These are phyloP conservation scores for Zonitis immaculata DNA, from an alignment of 2,888 invertebrate genomes.

Conservation along the genomic window DNA sequence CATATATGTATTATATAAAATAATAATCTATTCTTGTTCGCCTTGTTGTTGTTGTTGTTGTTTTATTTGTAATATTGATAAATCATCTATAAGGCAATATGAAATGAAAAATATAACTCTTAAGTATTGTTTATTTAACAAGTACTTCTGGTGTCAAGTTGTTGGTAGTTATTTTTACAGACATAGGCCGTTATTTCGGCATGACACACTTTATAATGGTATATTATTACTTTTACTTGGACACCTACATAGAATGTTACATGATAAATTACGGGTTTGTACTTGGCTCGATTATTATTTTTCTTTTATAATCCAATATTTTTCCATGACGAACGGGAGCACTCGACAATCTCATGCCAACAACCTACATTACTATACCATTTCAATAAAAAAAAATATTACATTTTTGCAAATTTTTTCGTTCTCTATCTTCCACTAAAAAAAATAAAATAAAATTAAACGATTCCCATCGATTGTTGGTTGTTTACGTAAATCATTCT, in stretches of 20 bases:
- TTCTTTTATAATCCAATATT: not conserved
- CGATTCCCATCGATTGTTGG: not conserved
- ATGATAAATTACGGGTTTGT: not conserved
- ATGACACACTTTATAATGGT: conserved; percentile 9
- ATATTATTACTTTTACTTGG: conserved; percentile 8
- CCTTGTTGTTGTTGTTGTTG: not conserved
- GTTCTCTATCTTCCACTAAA: too few species aligned
- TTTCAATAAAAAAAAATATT: too few species aligned
- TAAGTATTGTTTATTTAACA: not conserved
- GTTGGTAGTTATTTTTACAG: conserved; percentile 8
- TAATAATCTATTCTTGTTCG: not conserved
- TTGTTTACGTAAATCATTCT: not conserved
- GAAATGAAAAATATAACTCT: not conserved
- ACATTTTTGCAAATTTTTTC: too few species aligned
- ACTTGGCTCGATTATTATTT: not conserved
- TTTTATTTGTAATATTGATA: not conserved
- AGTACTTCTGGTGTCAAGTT: not conserved
- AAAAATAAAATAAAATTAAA: too few species aligned
- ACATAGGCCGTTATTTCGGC: conserved; percentile 12
- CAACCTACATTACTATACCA: not conserved
- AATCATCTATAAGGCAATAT: not conserved
- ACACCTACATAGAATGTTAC: conserved; percentile 4
- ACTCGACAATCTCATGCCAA: not conserved
- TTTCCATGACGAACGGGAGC: not conserved
- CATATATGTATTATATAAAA: too few species aligned